Percentiles rank a stretch among this genome's conserved stretches.
Evolutionary conservation across 1,140 invertebrate species (phyloP).

Genomic region (Psilanteris sp.): DNA sequence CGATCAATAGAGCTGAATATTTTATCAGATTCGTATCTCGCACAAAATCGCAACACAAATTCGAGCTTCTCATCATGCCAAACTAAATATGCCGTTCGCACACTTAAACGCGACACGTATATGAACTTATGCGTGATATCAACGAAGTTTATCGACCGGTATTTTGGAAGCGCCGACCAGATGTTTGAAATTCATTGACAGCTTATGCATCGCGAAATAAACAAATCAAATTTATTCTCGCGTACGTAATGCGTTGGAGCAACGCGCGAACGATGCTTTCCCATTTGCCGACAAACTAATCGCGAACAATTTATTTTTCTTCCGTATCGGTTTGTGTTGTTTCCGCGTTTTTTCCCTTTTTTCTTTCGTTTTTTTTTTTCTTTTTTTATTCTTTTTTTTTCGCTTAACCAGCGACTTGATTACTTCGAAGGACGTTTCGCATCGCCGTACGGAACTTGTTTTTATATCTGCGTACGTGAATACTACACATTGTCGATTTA

Average conservation of each 20-base stretch:
- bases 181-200: constrained; percentile 42
- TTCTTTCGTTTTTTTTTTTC: not conserved
- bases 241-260: too few species aligned
- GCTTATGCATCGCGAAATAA: constrained; percentile 19
- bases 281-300: too few species aligned
- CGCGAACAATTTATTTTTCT: too few species aligned
- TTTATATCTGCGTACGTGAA: not conserved
- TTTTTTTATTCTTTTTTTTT: not conserved
- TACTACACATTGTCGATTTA: constrained; percentile 20
- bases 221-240: constrained; percentile 28
- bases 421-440: too few species aligned
- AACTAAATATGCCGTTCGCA: not conserved
- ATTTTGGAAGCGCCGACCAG: constrained; percentile 10
- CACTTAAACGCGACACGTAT: not conserved
- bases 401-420: not conserved
- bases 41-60: not conserved
- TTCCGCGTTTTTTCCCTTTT: constrained; percentile 5
- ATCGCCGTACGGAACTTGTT: not conserved
- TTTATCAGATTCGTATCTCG: constrained; percentile 8
- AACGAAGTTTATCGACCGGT: constrained; percentile 7
- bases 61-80: not conserved
- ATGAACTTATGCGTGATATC: too few species aligned
- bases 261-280: too few species aligned
- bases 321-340: too few species aligned
- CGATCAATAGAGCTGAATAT: constrained; percentile 25